Evolutionary conservation across 1,140 invertebrate genomes (phyloP).

Genomic region (Trinorchestia longiramus): DNA sequence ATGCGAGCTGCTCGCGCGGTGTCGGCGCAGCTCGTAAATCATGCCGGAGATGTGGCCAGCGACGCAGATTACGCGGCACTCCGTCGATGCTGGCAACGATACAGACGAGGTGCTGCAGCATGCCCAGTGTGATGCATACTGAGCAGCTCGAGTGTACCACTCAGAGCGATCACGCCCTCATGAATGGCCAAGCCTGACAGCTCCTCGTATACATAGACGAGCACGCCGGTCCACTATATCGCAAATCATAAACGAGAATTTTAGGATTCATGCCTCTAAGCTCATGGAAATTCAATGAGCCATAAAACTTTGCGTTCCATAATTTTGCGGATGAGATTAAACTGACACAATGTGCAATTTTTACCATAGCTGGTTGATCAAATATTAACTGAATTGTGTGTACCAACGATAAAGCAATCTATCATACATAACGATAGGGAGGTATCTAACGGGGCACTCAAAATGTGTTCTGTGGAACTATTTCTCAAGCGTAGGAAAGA

Average conservation of each 20-base stretch:
- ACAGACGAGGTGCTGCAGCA: not conserved
- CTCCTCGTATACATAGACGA: not conserved
- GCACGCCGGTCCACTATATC: not conserved
- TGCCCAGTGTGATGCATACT: slow-evolving; percentile 37
- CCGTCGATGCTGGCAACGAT: slow-evolving; percentile 11
- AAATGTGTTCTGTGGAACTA: not conserved
- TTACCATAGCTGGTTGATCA: not conserved
- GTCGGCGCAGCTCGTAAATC: not conserved
- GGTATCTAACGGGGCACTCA: not conserved
- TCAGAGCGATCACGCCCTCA: slow-evolving; percentile 22
- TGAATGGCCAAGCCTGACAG: not conserved
- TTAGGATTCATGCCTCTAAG: not conserved
- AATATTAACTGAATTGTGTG: not conserved
- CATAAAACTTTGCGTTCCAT: not conserved
- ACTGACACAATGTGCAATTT: not conserved
- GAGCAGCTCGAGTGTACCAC: slow-evolving; percentile 16
- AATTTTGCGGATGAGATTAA: not conserved
- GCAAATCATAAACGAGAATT: not conserved
- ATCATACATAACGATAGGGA: not conserved
- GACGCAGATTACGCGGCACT: slow-evolving; percentile 31
- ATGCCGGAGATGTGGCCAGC: not conserved
- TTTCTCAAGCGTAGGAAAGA: not conserved
- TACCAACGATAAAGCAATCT: not conserved
- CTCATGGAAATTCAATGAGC: not conserved
- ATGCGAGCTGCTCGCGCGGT: not conserved